Conservation (phyloP, 2,797 vertebrate genomes). For the Masticophis lateralis region DNA sequence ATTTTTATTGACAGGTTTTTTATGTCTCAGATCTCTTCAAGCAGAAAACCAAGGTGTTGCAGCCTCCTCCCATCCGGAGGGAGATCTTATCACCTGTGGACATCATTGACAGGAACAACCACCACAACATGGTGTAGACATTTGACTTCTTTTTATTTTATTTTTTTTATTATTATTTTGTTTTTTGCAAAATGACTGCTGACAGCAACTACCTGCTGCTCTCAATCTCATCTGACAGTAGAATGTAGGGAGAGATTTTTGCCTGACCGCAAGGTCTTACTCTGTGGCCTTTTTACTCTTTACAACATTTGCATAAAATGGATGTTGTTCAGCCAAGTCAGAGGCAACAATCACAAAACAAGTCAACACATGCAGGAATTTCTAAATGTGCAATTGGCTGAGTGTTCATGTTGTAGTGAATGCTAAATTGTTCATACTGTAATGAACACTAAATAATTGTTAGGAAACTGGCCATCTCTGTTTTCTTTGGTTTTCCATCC, state of each 20-base stretch:
- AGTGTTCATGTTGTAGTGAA: conserved; percentile 81
- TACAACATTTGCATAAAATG: conserved; percentile 67
- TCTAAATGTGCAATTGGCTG: conserved; percentile 75
- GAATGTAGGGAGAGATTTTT: conserved; percentile 97
- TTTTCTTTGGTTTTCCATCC: not conserved
- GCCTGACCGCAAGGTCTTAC: conserved; percentile 78
- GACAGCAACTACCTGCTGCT: conserved; percentile 84
- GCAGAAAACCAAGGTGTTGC: conserved; percentile 78
- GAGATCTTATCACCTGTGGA: conserved; percentile 92
- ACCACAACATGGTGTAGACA: conserved; percentile 95
- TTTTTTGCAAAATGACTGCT: conserved; percentile 78
- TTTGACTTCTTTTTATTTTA: conserved; percentile 45
- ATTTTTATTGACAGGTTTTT: conserved; percentile 81
- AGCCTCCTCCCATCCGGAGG: conserved; percentile 88
- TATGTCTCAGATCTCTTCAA: conserved; percentile 98
- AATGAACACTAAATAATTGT: conserved; percentile 65
- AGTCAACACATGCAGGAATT: conserved; percentile 61
- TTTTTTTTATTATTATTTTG: conserved; percentile 31
- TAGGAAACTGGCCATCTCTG: conserved; percentile 62
- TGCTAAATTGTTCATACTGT: conserved; percentile 68
- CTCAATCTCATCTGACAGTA: conserved; percentile 97
- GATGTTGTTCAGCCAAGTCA: conserved; percentile 66
- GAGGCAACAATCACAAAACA: conserved; percentile 58
- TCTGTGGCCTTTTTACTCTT: conserved; percentile 74
- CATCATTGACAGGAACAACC: conserved; percentile 96